Evolutionary conservation across 2,888 invertebrate genomes (phyloP), one percentile per base, ranked within the genome.

Genomic region (Lordiphosa fenestrarum): DNA sequence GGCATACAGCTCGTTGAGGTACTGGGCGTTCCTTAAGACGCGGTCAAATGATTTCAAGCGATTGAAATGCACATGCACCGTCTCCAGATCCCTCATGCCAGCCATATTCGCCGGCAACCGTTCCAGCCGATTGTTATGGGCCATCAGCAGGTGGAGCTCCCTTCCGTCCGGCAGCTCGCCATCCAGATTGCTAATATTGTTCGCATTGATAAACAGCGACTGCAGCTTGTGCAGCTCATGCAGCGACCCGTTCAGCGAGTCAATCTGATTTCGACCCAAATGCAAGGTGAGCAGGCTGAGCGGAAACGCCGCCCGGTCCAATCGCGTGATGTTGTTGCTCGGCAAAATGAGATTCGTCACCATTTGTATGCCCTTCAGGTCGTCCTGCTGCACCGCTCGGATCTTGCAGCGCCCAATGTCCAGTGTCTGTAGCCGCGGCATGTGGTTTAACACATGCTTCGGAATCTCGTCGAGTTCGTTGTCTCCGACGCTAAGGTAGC

Each of bases 391-490:
- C 51, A 98, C 92, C 49, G 93, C 92, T 59, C 92, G 92, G 71
- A 98, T 94, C 71, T 92, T 93, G 84, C 96, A 95, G 69, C 96
- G 92, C 71, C 95, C 95, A 58, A 98, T 90, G 89, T 96, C 96
- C 61, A 98, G 90, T 1, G 95, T 95, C 85, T 93, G 93, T 56
- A 97, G 91, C 70, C 94, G 92, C 1, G 95, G 94, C 89, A 96
- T 91, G 83, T 94, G 94, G 50, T 93, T 92, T 59, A 95, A 91
- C 42, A 95, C 92, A 68, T 94, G 93, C 46, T 93, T 92, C 4
- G 96, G 96, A 89, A 96, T 92, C 75, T 93, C 92, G 36, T 92
- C 91, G 67, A 97, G 90, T 50, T 92, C 91, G 89, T 96, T 96
- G 90, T 95, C 95, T 7, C 95, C 94, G 66, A 97, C 90, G 85